phyloP scores from a whole-genome alignment of 1,140 invertebrate genomes.

The Pseudachorutes palmiensis region DNA sequence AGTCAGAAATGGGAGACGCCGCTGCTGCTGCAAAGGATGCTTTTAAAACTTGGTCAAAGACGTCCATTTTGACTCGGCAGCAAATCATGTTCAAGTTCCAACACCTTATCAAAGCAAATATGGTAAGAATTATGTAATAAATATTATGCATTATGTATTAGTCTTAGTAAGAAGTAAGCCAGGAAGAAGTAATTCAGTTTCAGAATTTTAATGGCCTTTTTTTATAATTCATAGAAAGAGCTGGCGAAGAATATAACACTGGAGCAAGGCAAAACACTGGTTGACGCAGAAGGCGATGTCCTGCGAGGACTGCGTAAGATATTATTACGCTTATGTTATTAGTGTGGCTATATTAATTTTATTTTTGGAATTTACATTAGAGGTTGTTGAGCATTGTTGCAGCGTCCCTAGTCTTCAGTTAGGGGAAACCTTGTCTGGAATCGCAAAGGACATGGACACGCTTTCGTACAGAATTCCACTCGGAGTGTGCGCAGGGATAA shows the following conservation, averaged over 20 bases:
- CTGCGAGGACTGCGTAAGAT: slow-evolving; percentile 89
- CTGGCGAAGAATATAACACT: slow-evolving; percentile 84
- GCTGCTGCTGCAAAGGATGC: slow-evolving; percentile 78
- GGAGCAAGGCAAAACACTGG: slow-evolving; percentile 96
- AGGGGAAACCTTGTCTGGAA: slow-evolving; percentile 84
- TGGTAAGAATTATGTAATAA: slow-evolving; percentile 47
- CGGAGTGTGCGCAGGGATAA: slow-evolving; percentile 65
- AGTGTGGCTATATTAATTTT: not conserved
- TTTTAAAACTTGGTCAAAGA: slow-evolving; percentile 77
- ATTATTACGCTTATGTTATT: slow-evolving; percentile 39
- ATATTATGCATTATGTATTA: slow-evolving; percentile 49
- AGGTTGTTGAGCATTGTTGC: slow-evolving; percentile 95
- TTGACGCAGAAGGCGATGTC: slow-evolving; percentile 97
- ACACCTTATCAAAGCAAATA: slow-evolving; percentile 64
- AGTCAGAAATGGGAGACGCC: slow-evolving; percentile 83
- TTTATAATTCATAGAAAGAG: slow-evolving; percentile 55
- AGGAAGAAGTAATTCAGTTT: not conserved
- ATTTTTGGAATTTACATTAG: slow-evolving; percentile 46
- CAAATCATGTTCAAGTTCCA: slow-evolving; percentile 92
- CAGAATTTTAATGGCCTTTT: slow-evolving; percentile 2
- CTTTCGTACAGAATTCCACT: slow-evolving; percentile 56
- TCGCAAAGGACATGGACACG: slow-evolving; percentile 89
- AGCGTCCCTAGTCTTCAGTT: slow-evolving; percentile 82
- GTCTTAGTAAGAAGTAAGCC: not conserved
- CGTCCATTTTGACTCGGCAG: slow-evolving; percentile 86